Conservation (phyloP, 1,140 invertebrate species). For the Capitella teleta region DNA sequence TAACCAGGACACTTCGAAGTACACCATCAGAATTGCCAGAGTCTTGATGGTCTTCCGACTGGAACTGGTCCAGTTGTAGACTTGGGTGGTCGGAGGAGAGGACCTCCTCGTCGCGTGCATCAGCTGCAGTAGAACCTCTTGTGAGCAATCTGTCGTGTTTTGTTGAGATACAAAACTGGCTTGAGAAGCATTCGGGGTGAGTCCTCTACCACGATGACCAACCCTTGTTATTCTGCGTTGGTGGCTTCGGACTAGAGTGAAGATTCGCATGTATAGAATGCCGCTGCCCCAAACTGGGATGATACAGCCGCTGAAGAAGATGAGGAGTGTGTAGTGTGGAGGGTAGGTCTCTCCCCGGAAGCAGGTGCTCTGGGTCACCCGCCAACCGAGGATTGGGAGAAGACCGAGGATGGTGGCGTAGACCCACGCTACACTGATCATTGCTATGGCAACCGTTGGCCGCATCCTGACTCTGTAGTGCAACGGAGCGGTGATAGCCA, state of each 20-base stretch:
- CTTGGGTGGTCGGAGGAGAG: neutral
- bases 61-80: no score
- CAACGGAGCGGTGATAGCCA: slow-evolving; percentile 85
- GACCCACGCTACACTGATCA: slow-evolving; percentile 74
- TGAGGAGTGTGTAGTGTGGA: neutral
- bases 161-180: neutral
- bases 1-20: slow-evolving; percentile 1
- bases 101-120: neutral
- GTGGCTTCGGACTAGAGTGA: neutral
- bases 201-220: neutral
- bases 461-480: slow-evolving; percentile 74
- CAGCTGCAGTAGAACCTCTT: neutral
- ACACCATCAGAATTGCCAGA: neutral
- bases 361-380: neutral
- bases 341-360: neutral
- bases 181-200: no score
- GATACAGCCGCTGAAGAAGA: neutral
- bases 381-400: slow-evolving; percentile 73
- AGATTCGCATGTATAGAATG: neutral
- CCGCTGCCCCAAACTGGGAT: neutral
- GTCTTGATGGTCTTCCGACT: neutral
- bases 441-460: slow-evolving; percentile 68
- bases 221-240: no score
- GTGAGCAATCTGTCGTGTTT: neutral
- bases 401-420: slow-evolving; percentile 63